Evolutionary conservation across 2,888 invertebrate genomes (phyloP).

Genomic region (Alloplasta piceator): DNA sequence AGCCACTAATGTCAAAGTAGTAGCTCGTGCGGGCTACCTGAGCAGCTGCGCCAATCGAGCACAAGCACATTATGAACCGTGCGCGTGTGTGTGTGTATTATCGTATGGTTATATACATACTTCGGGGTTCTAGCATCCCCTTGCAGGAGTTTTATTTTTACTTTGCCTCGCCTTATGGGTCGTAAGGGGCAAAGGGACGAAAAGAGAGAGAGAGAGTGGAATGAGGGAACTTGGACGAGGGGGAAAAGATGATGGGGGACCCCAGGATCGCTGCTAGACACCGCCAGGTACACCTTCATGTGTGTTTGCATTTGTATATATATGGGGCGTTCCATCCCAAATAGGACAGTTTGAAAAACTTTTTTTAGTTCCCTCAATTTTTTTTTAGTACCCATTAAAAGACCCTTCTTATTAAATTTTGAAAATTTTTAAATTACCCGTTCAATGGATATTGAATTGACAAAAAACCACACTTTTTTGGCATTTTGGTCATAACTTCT

Average conservation of each 20-base stretch:
- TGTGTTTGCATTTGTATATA: constrained; percentile 1
- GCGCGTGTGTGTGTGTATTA: constrained; percentile 13
- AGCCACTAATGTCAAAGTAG: constrained; percentile 80
- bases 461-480: no score
- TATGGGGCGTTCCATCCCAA: no score
- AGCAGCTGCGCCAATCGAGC: constrained; percentile 76
- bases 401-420: no score
- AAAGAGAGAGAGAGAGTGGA: constrained; percentile 46
- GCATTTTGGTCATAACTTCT: no score
- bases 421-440: no score
- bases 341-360: no score
- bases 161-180: constrained; percentile 80
- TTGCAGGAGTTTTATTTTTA: constrained; percentile 79
- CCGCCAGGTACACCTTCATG: constrained; percentile 74
- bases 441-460: no score
- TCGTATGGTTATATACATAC: constrained; percentile 19
- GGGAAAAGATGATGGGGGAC: constrained; percentile 66
- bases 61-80: constrained; percentile 19
- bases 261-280: constrained; percentile 70
- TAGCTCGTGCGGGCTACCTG: constrained; percentile 81
- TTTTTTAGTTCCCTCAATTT: no score
- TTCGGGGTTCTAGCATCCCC: constrained; percentile 62
- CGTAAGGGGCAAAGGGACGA: constrained; percentile 56
- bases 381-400: no score
- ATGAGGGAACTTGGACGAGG: constrained; percentile 56